Percentiles rank a stretch among this genome's conserved stretches.
Evolutionary conservation across 2,888 invertebrate species (phyloP).

Genomic region (Chaetoderma sp.): DNA sequence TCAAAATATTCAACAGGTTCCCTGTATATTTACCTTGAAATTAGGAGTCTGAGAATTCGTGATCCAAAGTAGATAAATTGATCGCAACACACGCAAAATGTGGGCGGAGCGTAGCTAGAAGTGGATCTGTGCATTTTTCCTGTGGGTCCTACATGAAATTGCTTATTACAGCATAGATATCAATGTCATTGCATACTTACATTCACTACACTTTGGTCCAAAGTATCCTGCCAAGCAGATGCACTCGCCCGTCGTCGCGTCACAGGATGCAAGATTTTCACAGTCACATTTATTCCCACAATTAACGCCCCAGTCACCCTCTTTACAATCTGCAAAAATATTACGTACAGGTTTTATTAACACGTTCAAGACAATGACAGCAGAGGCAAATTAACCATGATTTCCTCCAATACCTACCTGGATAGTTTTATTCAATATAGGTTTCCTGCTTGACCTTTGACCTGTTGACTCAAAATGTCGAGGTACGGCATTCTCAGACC

Average conservation of each 20-base stretch:
- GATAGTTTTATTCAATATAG: neutral
- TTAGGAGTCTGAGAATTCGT: no score
- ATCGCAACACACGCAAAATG: no score
- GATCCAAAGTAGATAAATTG: no score
- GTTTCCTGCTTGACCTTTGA: no score
- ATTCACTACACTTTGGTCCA: slow-evolving; percentile 58
- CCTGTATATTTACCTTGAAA: no score
- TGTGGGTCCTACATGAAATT: no score
- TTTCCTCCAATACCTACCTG: neutral
- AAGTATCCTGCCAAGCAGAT: slow-evolving; percentile 68
- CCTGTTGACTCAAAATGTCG: no score
- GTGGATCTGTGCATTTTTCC: no score
- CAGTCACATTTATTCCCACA: slow-evolving; percentile 61
- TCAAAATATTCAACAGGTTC: no score
- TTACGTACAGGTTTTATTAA: neutral
- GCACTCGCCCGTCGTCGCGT: slow-evolving; percentile 62
- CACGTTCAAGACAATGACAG: neutral
- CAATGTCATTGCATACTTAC: slow-evolving; percentile 44
- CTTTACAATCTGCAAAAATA: slow-evolving; percentile 47
- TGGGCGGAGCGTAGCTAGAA: no score
- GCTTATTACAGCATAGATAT: no score
- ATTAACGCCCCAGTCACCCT: slow-evolving; percentile 61
- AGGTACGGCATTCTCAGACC: no score
- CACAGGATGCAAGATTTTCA: slow-evolving; percentile 61
- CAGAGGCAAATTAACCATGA: neutral